Percentiles rank a stretch among this genome's conserved stretches.
These are phyloP conservation scores for Boloria selene DNA, from an alignment of 2,888 invertebrate genomes.

Conservation along the genomic window DNA sequence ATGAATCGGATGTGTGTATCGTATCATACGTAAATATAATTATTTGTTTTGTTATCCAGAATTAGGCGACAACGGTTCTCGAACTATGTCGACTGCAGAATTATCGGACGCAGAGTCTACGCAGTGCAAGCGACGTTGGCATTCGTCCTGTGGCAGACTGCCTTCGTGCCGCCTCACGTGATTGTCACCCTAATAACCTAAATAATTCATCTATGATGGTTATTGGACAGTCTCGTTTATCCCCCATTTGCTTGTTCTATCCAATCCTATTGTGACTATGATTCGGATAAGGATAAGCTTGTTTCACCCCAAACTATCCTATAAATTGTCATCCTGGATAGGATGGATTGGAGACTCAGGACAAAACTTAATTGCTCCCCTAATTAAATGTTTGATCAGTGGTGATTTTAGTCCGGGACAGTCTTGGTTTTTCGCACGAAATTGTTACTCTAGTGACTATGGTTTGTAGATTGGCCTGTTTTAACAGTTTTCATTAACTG, in stretches of 20 bases:
- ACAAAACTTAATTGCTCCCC: background rate
- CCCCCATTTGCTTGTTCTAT: too few species aligned
- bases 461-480: too few species aligned
- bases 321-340: too few species aligned
- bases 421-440: background rate
- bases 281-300: too few species aligned
- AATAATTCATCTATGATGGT: background rate
- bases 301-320: too few species aligned
- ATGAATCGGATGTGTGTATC: background rate
- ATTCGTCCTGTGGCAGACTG: slow-evolving; percentile 74
- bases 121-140: slow-evolving; percentile 72
- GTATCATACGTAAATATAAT: background rate
- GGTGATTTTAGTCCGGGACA: slow-evolving; percentile 7
- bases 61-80: slow-evolving; percentile 68
- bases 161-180: slow-evolving; percentile 75
- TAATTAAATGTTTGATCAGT: background rate
- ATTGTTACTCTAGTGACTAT: too few species aligned
- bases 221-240: too few species aligned
- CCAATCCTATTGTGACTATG: too few species aligned
- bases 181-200: slow-evolving; percentile 37
- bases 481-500: too few species aligned
- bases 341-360: too few species aligned
- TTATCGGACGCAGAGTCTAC: slow-evolving; percentile 69
- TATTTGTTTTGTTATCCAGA: slow-evolving; percentile 50
- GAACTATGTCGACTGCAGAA: slow-evolving; percentile 74